A percentile compares a stretch with the other conserved stretches of the same genome.
Evolutionary conservation across 2,113 vertebrate species (phyloP).

Genomic region (Zingel zingel): DNA sequence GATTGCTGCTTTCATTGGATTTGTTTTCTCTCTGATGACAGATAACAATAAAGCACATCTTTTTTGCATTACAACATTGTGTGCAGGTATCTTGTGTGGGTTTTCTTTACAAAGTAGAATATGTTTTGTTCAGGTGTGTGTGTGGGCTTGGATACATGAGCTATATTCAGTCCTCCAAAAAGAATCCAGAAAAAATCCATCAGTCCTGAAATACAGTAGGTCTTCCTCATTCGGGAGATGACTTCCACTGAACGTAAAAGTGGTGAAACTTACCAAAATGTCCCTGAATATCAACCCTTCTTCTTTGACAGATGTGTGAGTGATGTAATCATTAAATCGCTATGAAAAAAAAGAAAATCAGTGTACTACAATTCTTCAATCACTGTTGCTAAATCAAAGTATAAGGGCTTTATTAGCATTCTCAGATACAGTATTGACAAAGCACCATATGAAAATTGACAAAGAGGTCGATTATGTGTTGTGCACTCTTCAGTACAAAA

Average conservation of each 20-base stretch:
- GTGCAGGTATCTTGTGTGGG: slow-evolving; percentile 32
- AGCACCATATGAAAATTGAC: background rate
- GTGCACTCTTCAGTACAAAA: background rate
- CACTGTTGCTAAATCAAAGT: background rate
- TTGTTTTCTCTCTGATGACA: slow-evolving; percentile 43
- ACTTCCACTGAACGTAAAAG: slow-evolving; percentile 10
- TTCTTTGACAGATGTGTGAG: background rate
- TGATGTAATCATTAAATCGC: background rate
- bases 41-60: slow-evolving; percentile 75
- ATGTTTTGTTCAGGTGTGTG: background rate
- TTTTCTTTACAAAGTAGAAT: background rate
- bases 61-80: slow-evolving; percentile 58
- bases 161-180: too few relatives aligned
- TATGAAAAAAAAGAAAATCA: background rate
- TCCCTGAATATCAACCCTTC: background rate
- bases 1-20: slow-evolving; percentile 57
- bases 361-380: background rate
- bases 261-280: background rate
- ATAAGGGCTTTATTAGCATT: background rate
- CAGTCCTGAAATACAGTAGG: background rate
- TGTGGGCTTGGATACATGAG: background rate
- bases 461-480: background rate
- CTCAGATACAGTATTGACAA: background rate
- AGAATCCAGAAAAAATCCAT: background rate
- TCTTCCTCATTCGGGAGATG: background rate